Base-by-base conservation (phyloP, 1,140 invertebrate species). In the Achroia grisella region DNA sequence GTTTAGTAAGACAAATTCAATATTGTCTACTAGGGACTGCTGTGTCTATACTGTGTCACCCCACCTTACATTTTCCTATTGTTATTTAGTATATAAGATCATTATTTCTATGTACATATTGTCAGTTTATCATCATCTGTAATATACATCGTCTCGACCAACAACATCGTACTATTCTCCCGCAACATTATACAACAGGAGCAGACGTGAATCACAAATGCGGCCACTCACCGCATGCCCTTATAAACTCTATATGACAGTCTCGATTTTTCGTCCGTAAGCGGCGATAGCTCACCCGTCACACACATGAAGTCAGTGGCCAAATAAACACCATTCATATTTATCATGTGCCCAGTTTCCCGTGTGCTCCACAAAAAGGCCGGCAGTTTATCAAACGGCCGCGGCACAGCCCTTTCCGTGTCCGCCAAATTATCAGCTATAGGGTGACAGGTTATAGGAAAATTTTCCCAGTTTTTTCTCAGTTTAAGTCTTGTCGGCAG, bases 401-500 rank as follows among this genome's bases (percentile, higher is more conserved):
- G 36, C 8, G 49, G 30, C 44, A 51, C 65, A 56, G 17, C 70
- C 70, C 65, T 63, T 73, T 69, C 43, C 48, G 35, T 72, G 70
- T 73, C 56, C 34, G 46, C 51, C 49, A 57, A 62, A 73, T 73
- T 65, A 64, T 67, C 48, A 61, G 56, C 55, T 51, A 69, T 71
- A 39, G 36, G 11, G 39, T 6, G 28, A 40, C 17, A 23, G 32
- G 23, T 48, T 48, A 48, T 39, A 39, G 39, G 39, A 35, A 40
- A 42, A 48, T 41, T 46, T 36, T 17, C 44, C 12, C 47, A 34
- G 34, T 14, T 40, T 23, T 14, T 42, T 48, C 32, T 33, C 10
- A 28, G 44, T 39, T 42, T 48, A 48, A 48, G 39, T 39, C 14
- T 32, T 48, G 47, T 42, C 39, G 39, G 29, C 15, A 33, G 2